Conservation (phyloP, 2,888 invertebrate species). For the Diarsia mendica region DNA sequence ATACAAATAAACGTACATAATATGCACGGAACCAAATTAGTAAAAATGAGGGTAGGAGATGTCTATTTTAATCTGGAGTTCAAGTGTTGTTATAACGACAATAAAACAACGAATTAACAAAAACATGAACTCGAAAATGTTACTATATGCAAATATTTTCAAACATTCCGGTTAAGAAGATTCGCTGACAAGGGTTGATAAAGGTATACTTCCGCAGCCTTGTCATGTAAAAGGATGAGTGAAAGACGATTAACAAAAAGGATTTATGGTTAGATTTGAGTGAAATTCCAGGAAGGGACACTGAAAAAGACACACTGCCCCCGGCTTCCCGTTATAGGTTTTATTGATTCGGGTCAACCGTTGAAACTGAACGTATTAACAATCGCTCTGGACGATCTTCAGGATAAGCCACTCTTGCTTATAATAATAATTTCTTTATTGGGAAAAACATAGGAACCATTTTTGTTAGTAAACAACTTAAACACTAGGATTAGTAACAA, state of each 20-base stretch:
- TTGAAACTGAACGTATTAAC: background rate
- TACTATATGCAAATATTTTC: constrained; percentile 24
- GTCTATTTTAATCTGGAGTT: background rate
- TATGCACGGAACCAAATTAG: background rate
- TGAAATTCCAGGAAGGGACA: constrained; percentile 12
- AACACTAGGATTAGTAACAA: too few species aligned
- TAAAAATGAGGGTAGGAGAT: background rate
- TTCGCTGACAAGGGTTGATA: constrained; percentile 55
- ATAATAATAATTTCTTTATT: too few species aligned
- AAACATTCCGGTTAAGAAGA: constrained; percentile 18
- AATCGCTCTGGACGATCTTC: too few species aligned
- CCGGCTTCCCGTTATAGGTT: background rate
- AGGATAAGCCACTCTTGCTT: too few species aligned
- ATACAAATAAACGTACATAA: background rate
- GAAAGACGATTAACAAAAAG: constrained; percentile 53
- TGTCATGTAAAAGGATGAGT: constrained; percentile 43
- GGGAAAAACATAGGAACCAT: too few species aligned
- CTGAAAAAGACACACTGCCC: constrained; percentile 15
- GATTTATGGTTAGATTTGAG: constrained; percentile 40
- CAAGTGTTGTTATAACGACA: background rate
- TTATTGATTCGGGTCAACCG: constrained; percentile 10
- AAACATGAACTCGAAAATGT: constrained; percentile 20
- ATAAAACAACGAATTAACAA: background rate
- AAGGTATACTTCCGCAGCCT: constrained; percentile 41
- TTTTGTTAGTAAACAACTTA: too few species aligned